Evolutionary conservation across 2,113 vertebrate genomes (phyloP), one percentile per base, ranked within the genome.

Genomic region (Lasiurus borealis): DNA sequence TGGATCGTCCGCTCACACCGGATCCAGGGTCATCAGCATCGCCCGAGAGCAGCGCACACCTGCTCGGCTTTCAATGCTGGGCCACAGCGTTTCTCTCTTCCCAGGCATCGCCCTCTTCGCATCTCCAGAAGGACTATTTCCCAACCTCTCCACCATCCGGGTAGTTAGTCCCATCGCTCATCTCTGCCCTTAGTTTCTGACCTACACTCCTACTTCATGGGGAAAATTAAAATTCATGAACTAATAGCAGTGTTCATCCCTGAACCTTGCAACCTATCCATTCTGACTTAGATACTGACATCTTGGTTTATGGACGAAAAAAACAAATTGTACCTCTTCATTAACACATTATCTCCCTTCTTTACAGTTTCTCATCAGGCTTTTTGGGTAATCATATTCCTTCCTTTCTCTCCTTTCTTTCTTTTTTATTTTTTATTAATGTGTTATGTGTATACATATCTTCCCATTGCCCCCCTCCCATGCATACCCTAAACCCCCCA

Each of bases 1-100:
- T 92, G 59, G 34, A 71, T 15, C 57, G 31, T 48, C 44, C 15
- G 90, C 93, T 94, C 18, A 66, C 29, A 96, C 83, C 6, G 40
- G 7, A 59, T 29, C 21, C 50, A 34, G 59, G 25, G 50, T 40
- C 27, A n/a, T 94, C n/a, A 83, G n/a, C 69, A 90, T 68, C 92
- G 90, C 46, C 36, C 57, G 12, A 88, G 72, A 81, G 52, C 14
- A 34, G 21, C 15, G 25, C 2, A 5, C 40, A 84, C 5, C 66
- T 31, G 19, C 50, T 6, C 6, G 3, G 8, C 18, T 72, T 18
- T 88, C 40, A 21, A 6, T 66, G 15, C 2, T 21, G 3, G 14
- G 44, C 8, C 14, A 6, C 0, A 6, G 1, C 19, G 76, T 9
- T 66, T 77, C 25, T 52, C 23, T 62, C n/a, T 27, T 21, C 85